Conservation (phyloP, 2,888 invertebrate species). For the Frankliniella intonsa region DNA sequence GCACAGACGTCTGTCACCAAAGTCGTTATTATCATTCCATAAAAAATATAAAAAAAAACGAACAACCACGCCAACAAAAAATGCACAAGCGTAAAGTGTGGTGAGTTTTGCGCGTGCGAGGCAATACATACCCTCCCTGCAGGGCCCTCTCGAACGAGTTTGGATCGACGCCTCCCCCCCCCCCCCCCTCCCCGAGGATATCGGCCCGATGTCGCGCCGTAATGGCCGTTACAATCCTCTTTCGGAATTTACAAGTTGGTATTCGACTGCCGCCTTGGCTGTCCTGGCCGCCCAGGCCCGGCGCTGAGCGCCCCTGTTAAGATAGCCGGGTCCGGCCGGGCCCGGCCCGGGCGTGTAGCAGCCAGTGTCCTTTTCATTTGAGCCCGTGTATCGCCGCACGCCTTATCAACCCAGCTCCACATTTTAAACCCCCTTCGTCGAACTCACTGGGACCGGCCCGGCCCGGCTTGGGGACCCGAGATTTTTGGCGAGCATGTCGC, state of each 20-base stretch:
- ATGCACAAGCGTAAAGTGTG: not conserved
- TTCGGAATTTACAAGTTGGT: not conserved
- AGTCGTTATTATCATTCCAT: no score
- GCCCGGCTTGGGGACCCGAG: no score
- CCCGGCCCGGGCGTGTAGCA: not conserved
- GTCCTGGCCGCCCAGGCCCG: not conserved
- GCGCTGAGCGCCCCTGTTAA: not conserved
- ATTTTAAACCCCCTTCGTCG: not conserved
- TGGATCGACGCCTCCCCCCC: no score
- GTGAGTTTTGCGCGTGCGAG: not conserved
- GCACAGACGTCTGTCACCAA: not conserved
- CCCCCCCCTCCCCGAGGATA: not conserved
- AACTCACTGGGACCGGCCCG: no score
- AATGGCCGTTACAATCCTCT: no score
- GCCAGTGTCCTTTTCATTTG: conserved; percentile 6
- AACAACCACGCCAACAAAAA: not conserved
- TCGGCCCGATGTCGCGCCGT: no score
- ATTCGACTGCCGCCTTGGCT: not conserved
- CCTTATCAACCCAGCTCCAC: not conserved
- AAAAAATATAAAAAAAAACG: not conserved
- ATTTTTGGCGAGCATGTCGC: no score
- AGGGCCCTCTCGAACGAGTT: no score
- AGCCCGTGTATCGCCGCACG: not conserved
- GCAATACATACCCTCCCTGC: not conserved
- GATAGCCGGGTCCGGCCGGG: not conserved